Conservation (phyloP, 2,797 vertebrate genomes). For the Mareca penelope region DNA sequence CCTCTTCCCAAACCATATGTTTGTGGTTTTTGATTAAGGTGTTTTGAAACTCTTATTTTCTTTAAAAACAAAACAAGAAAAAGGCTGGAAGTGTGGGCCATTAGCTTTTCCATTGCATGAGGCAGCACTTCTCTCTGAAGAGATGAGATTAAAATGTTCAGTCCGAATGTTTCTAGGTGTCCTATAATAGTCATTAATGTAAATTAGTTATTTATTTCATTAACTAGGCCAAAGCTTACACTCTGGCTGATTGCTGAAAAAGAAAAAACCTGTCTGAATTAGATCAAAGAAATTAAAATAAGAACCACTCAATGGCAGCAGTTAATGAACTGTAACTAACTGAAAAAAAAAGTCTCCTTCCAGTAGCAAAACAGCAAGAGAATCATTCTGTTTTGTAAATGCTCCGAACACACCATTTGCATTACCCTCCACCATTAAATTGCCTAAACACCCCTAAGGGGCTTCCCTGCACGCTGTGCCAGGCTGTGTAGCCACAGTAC, state of each 20-base stretch:
- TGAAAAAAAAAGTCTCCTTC: neutral
- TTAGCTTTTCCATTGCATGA: neutral
- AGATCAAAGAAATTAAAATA: constrained; percentile 72
- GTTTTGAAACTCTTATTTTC: neutral
- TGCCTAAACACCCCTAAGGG: neutral
- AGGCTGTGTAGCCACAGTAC: neutral
- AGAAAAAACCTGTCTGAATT: constrained; percentile 46
- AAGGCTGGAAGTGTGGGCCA: neutral
- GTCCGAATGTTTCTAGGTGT: neutral
- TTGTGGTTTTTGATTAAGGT: neutral
- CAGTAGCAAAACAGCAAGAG: neutral
- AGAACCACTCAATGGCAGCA: constrained; percentile 49
- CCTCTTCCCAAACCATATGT: neutral
- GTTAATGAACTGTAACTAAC: constrained; percentile 70
- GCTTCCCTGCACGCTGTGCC: neutral
- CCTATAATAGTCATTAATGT: constrained; percentile 41
- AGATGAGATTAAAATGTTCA: neutral
- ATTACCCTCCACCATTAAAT: neutral
- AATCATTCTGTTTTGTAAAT: neutral
- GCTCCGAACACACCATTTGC: neutral
- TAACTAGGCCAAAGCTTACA: constrained; percentile 45
- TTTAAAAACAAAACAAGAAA: neutral
- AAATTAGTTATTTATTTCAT: constrained; percentile 65
- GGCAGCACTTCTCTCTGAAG: neutral
- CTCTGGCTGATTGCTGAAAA: constrained; percentile 28